Evolutionary conservation across 2,797 vertebrate species (phyloP).

Genomic region (Vultur gryphus): DNA sequence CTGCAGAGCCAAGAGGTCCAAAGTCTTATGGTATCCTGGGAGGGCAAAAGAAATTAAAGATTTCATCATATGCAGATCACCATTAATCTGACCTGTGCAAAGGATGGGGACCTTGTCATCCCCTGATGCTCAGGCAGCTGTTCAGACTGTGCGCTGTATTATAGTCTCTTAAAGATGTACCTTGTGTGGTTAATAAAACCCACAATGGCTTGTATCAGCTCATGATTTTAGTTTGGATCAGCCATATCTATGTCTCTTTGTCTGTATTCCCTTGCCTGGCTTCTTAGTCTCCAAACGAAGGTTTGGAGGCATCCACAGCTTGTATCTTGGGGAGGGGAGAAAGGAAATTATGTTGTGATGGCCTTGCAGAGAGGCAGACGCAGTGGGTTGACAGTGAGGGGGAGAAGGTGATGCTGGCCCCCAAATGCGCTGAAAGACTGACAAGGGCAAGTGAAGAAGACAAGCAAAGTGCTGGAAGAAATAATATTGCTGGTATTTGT

Average conservation of each 20-base stretch:
- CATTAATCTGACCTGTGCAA: neutral
- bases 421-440: neutral
- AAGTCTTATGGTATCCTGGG: neutral
- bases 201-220: neutral
- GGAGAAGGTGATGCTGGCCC: neutral
- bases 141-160: neutral
- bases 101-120: neutral
- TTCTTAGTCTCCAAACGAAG: neutral
- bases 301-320: neutral
- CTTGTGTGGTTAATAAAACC: neutral
- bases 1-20: neutral
- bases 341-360: neutral
- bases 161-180: neutral
- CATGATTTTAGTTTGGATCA: neutral
- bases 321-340: neutral
- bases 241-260: neutral
- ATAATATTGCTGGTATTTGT: neutral
- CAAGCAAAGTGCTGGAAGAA: neutral
- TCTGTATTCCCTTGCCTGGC: neutral
- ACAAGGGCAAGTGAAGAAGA: neutral
- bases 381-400: neutral
- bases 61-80: neutral
- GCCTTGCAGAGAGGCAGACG: neutral
- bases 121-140: neutral
- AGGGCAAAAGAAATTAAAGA: neutral